Evolutionary conservation across 2,888 invertebrate species (phyloP), one percentile per base, ranked within the genome.

Genomic region (Octonoba sinensis): DNA sequence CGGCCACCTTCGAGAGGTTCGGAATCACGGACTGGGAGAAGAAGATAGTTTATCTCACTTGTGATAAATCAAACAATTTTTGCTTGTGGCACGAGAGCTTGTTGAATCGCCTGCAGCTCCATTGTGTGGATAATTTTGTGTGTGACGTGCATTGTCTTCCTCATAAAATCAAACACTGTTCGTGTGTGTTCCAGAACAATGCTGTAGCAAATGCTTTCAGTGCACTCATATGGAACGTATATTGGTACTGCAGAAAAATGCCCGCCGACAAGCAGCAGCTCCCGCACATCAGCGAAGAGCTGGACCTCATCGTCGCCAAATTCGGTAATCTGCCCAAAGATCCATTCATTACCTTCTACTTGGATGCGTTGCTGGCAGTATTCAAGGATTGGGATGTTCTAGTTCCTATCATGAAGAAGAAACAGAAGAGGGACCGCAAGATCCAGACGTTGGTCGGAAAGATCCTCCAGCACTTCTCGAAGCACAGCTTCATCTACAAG

Each of bases 321-420:
- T 79, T 67, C 66, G 72, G 72, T 11, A 59, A 49, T 49, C 36
- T 79, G 22, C 79, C 72, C 1, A 72, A 73, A 57, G 73, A 72
- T 36, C 18, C 22, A 6, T 60, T 11, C 27, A 4, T 59, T n/a
- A 70, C 66, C n/a, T 67, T 79, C 16, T 65, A 66, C 67, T 72
- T 67, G 20, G 22, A 62, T 24, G 51, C 72, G 4, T 65, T 79
- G 24, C 15, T 46, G 46, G 79, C 79, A 24, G 27, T 79, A 0
- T 44, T 60, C 15, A 24, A 60, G 56, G 72, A 79, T 22, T 73
- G 44, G 49, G 15, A 22, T 46, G 15, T 20, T 15, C 67, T 79
- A 20, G 56, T 79, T 8, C 16, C 54, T 3, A 22, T 72, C 12
- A 27, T 79, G 20, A 72, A 46, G 46, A 16, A 27, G n/a, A 27